Evolutionary conservation across 1,140 invertebrate genomes (phyloP).

Genomic region (Drosophila tani): DNA sequence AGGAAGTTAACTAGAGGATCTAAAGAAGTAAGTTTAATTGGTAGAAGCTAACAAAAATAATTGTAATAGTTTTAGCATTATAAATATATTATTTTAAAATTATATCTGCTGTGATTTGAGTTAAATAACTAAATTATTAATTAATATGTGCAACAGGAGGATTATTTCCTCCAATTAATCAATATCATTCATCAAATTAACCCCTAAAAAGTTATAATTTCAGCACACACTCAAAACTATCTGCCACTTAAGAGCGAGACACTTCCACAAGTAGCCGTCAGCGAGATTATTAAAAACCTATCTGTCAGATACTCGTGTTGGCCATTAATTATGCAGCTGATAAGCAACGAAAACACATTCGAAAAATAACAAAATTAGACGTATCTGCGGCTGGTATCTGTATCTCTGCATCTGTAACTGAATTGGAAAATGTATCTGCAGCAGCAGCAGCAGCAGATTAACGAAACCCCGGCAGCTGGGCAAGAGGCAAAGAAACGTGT

Average conservation of each 20-base stretch:
- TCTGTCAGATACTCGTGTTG: slow-evolving; percentile 45
- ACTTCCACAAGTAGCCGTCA: slow-evolving; percentile 33
- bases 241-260: slow-evolving; percentile 16
- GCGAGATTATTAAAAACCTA: slow-evolving; percentile 50
- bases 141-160: no score
- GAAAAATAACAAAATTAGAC: slow-evolving; percentile 34
- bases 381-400: slow-evolving; percentile 3
- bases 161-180: background rate
- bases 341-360: slow-evolving; percentile 60
- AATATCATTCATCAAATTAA: background rate
- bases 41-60: no score
- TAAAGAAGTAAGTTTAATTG: no score
- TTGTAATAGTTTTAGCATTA: no score
- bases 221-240: slow-evolving; percentile 2
- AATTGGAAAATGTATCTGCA: slow-evolving; percentile 30
- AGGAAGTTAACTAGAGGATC: no score
- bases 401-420: slow-evolving; percentile 8
- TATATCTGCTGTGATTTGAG: no score
- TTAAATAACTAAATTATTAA: background rate
- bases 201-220: background rate
- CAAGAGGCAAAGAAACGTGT: slow-evolving; percentile 46
- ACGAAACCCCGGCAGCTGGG: slow-evolving; percentile 48
- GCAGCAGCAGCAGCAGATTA: slow-evolving; percentile 39
- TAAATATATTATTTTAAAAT: no score
- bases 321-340: slow-evolving; percentile 67